phyloP scores from a whole-genome alignment of 2,888 invertebrate genomes.

The Candidula unifasciata region DNA sequence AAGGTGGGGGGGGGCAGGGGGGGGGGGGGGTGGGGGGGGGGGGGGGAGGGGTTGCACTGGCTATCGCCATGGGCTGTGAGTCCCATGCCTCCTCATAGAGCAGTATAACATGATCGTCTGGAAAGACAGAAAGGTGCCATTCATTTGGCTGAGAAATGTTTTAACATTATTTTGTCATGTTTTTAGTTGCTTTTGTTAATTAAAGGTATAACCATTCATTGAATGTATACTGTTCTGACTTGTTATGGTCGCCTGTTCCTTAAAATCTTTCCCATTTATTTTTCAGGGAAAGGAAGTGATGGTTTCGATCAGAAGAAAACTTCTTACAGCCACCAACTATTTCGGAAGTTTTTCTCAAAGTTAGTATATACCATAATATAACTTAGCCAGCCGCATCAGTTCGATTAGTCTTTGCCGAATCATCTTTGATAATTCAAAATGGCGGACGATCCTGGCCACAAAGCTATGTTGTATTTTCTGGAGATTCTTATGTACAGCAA shows the following conservation, averaged over 20 bases:
- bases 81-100: no score
- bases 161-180: no score
- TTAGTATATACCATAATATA: background rate
- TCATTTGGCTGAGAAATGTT: no score
- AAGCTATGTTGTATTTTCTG: constrained; percentile 93
- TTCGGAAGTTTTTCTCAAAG: background rate
- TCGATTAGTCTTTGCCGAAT: constrained; percentile 25
- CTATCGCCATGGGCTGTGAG: no score
- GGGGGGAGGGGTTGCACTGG: no score
- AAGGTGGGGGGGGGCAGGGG: no score
- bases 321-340: constrained; percentile 24
- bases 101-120: no score
- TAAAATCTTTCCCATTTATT: background rate
- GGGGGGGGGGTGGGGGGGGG: no score
- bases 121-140: no score
- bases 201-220: no score
- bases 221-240: constrained; percentile 8
- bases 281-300: constrained; percentile 44
- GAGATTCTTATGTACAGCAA: constrained; percentile 96
- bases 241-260: background rate
- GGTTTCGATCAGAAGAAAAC: constrained; percentile 51
- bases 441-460: constrained; percentile 78
- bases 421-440: constrained; percentile 58
- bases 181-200: no score
- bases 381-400: background rate